A percentile compares a stretch with the other conserved stretches of the same genome.
phyloP scores from a whole-genome alignment of 2,888 invertebrate genomes.

The Tetragonula carbonaria region DNA sequence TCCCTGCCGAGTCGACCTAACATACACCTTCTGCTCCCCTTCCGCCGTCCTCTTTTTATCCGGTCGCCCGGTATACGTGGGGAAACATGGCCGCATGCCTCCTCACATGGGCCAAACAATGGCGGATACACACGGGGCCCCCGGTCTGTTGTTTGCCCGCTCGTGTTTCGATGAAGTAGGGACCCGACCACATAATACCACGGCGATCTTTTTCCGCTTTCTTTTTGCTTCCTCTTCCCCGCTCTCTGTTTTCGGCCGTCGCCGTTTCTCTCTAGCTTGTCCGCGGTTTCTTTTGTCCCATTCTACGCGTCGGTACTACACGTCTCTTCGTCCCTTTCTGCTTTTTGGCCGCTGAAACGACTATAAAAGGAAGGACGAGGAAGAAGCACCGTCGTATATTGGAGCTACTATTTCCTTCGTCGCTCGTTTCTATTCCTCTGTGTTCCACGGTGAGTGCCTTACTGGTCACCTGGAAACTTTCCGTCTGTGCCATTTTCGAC shows the following conservation, averaged over 20 bases:
- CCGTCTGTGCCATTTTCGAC: not conserved
- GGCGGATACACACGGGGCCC: slow-evolving; percentile 79
- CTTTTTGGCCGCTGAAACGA: slow-evolving; percentile 21
- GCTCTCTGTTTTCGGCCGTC: slow-evolving; percentile 32
- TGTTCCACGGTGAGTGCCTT: too few species aligned
- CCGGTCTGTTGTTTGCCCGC: slow-evolving; percentile 69
- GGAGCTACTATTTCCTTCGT: slow-evolving; percentile 7
- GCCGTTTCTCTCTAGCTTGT: slow-evolving; percentile 31
- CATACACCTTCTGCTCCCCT: slow-evolving; percentile 67
- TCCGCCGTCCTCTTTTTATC: slow-evolving; percentile 78
- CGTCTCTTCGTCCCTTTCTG: slow-evolving; percentile 37
- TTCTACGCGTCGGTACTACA: slow-evolving; percentile 15
- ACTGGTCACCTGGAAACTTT: not conserved
- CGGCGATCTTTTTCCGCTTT: slow-evolving; percentile 53
- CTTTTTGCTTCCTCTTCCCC: slow-evolving; percentile 45
- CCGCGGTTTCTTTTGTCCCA: slow-evolving; percentile 38
- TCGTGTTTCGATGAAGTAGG: slow-evolving; percentile 75
- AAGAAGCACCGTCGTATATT: not conserved
- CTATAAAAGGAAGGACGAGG: slow-evolving; percentile 20
- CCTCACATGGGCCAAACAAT: slow-evolving; percentile 81
- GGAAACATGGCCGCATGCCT: slow-evolving; percentile 82
- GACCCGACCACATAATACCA: slow-evolving; percentile 67
- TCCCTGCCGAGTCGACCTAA: slow-evolving; percentile 55
- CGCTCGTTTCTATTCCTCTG: not conserved
- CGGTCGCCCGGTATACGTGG: slow-evolving; percentile 76